These are phyloP conservation scores for Heliopora coerulea DNA, from an alignment of 92 coral and sea anemone genomes.

Conservation along the genomic window DNA sequence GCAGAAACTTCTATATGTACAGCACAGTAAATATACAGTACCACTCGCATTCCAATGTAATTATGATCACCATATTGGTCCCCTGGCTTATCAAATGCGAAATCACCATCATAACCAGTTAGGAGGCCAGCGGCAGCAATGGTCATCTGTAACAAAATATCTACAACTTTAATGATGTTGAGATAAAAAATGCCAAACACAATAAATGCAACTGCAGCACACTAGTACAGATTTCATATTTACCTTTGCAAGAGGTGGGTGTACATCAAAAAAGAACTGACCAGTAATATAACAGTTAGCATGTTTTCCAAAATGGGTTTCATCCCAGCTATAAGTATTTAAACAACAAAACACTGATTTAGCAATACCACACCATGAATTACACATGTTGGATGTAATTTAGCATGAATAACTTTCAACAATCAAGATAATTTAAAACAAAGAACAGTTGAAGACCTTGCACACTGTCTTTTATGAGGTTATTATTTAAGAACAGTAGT, in stretches of 20 bases:
- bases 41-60: slow-evolving; percentile 96
- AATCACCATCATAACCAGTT: slow-evolving; percentile 89
- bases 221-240: no score
- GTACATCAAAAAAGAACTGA: slow-evolving; percentile 98
- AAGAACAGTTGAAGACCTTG: not conserved
- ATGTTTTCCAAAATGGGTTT: slow-evolving; percentile 99
- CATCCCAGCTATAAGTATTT: slow-evolving; percentile 83
- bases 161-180: not conserved
- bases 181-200: not conserved
- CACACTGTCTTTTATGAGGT: no score
- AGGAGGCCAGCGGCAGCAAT: slow-evolving; percentile 89
- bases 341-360: slow-evolving; percentile 7
- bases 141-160: slow-evolving; percentile 62
- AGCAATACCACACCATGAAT: slow-evolving; percentile 29
- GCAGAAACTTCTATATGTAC: no score
- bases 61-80: slow-evolving; percentile 79
- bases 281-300: slow-evolving; percentile 95
- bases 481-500: no score
- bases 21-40: slow-evolving; percentile 37
- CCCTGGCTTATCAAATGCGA: slow-evolving; percentile 97
- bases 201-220: not conserved
- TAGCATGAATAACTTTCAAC: not conserved
- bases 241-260: slow-evolving; percentile 99
- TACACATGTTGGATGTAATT: not conserved
- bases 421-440: not conserved